Base-by-base conservation (phyloP, 2,797 vertebrate genomes). In the Megaceryle alcyon region DNA sequence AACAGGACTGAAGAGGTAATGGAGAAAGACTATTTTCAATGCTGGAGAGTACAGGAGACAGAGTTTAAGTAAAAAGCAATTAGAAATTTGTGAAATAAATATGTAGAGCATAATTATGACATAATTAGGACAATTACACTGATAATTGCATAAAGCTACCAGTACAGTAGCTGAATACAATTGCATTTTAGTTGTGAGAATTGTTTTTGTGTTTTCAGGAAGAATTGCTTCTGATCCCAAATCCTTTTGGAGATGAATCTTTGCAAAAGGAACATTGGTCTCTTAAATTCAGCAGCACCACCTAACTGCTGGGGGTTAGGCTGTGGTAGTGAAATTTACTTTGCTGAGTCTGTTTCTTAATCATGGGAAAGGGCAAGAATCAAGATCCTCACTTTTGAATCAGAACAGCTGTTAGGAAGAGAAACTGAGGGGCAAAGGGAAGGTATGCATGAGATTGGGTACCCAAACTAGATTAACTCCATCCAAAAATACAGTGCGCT, bases 11-110 rank as follows among this genome's bases (percentile, higher is more conserved):
- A 92, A 94, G 44, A 75, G 17, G 25, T 23, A 71, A 43, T 16
- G 37, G 15, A 60, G 25, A 78, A 78, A 85, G n/a, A 78, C 31
- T 56, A 57, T 75, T 83, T 86, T 75, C 46, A 83, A 4, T 78
- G 12, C 20, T 68, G 14, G 22, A 88, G 21, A 87, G 12, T 16
- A 54, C 3, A 77, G 46, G 14, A 85, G 26, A 14, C 12, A 91
- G 31, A 93, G 3, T 63, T 89, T 56, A 82, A 80, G 20, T 21
- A 39, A 82, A 81, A 86, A n/a, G 3, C 6, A 37, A 70, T 46
- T 49, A 49, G 31, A 69, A 69, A 12, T 29, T 60, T 82, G 22
- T 68, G 20, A 94, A 92, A 60, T 51, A 73, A 90, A 76, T 41
- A 18, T 9, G 10, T 9, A 57, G 7, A n/a, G 22, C 5, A 56